Conservation (phyloP, 2,888 invertebrate genomes). For the Dorcus hopei region DNA sequence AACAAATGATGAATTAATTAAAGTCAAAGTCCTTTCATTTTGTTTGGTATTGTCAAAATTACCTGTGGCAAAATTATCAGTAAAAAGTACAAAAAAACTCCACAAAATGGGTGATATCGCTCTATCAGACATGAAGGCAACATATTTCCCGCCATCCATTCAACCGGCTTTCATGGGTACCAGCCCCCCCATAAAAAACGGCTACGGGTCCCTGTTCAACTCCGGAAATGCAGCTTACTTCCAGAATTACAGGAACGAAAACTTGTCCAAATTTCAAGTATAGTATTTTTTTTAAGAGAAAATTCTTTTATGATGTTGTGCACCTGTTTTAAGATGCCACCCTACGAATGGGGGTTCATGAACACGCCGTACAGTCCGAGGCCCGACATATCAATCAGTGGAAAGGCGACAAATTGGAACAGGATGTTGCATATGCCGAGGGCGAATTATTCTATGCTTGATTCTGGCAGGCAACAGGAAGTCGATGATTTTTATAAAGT, state of each 20-base stretch:
- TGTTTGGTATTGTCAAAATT: conserved; percentile 3
- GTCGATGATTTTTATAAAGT: conserved; percentile 52
- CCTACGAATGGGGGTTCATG: conserved; percentile 47
- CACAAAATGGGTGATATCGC: conserved; percentile 34
- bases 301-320: background rate
- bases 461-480: conserved; percentile 45
- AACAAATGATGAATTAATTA: too few species aligned
- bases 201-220: conserved; percentile 35
- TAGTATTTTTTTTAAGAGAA: background rate
- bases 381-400: conserved; percentile 41
- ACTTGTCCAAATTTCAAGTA: conserved; percentile 46
- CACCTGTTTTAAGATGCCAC: conserved; percentile 40
- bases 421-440: conserved; percentile 41
- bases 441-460: conserved; percentile 45
- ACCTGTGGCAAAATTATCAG: conserved; percentile 14
- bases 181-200: conserved; percentile 41
- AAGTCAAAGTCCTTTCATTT: too few species aligned
- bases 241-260: conserved; percentile 48
- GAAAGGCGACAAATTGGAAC: conserved; percentile 37
- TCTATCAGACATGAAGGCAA: conserved; percentile 40
- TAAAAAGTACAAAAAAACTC: conserved; percentile 3
- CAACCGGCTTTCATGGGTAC: conserved; percentile 45
- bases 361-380: conserved; percentile 43
- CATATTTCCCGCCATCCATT: conserved; percentile 43
- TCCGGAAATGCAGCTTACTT: conserved; percentile 42